Evolutionary conservation across 2,888 invertebrate species (phyloP).

Genomic region (Stenodema calcarata): DNA sequence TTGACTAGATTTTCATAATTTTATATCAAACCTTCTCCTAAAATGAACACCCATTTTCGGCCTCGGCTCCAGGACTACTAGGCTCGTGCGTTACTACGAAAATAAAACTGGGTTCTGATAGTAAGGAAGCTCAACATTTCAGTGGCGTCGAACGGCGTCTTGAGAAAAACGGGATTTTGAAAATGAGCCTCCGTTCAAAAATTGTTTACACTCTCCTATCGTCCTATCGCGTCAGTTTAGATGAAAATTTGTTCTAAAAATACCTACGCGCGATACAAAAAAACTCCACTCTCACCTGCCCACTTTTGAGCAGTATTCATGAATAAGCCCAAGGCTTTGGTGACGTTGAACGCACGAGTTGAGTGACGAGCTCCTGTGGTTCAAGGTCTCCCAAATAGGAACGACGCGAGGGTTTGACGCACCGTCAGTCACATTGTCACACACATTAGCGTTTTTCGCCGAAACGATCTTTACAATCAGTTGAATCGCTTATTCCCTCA

Average conservation of each 20-base stretch:
- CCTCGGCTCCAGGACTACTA: too few species aligned
- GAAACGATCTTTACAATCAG: too few species aligned
- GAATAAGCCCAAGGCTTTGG: neutral
- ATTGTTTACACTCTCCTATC: neutral
- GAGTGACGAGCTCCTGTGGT: neutral
- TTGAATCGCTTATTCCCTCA: too few species aligned
- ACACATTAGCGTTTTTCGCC: neutral
- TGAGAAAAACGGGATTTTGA: too few species aligned
- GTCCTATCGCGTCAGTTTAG: neutral
- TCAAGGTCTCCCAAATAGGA: neutral
- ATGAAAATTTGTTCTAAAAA: neutral
- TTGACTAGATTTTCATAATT: too few species aligned
- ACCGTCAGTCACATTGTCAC: neutral
- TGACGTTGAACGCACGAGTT: neutral
- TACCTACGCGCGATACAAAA: neutral
- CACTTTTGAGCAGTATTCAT: neutral
- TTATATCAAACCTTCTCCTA: too few species aligned
- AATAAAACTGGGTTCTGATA: too few species aligned
- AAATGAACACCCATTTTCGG: too few species aligned
- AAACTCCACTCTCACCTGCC: neutral
- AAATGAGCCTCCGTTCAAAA: too few species aligned
- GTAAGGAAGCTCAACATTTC: too few species aligned
- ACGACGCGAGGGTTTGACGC: neutral
- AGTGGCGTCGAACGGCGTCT: too few species aligned
- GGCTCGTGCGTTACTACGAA: too few species aligned